Percentiles rank a stretch among this genome's conserved stretches.
These are phyloP conservation scores for Emmelina monodactyla DNA, from an alignment of 2,888 invertebrate species.

Conservation along the genomic window DNA sequence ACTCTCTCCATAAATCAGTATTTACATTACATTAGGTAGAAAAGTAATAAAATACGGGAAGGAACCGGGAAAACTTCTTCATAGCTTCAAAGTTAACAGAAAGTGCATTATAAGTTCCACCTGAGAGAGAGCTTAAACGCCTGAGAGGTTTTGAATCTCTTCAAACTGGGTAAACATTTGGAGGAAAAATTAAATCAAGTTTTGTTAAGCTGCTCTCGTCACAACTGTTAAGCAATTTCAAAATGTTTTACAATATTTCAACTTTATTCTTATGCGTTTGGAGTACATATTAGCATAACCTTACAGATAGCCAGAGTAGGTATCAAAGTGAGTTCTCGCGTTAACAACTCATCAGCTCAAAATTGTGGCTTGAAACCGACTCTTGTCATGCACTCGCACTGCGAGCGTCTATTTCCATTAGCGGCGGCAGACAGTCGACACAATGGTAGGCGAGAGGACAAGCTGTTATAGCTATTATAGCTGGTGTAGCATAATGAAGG, in stretches of 20 bases:
- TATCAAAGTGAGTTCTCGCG: not conserved
- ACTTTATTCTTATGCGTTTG: no score
- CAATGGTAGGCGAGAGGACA: constrained; percentile 1
- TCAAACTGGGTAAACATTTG: constrained; percentile 22
- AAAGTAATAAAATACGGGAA: constrained; percentile 24
- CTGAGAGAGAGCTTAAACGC: constrained; percentile 23
- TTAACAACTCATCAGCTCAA: not conserved
- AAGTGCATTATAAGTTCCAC: constrained; percentile 46
- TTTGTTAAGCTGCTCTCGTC: no score
- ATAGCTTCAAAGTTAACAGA: constrained; percentile 18
- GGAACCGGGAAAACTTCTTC: constrained; percentile 15
- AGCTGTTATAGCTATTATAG: no score
- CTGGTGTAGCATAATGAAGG: constrained; percentile 3
- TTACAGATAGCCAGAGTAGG: not conserved
- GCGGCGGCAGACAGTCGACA: constrained; percentile 5
- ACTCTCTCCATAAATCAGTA: not conserved
- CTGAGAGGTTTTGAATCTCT: constrained; percentile 32
- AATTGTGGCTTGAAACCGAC: no score
- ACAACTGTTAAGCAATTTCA: no score
- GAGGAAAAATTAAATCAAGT: constrained; percentile 21
- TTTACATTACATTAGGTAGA: constrained; percentile 1
- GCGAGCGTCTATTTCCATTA: constrained; percentile 6
- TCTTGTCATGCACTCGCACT: constrained; percentile 1
- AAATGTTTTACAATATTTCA: no score
- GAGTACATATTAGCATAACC: no score